Percentiles rank a stretch among this genome's conserved stretches.
Conservation (phyloP, 2,113 vertebrate genomes). For the Mixornis gularis region DNA sequence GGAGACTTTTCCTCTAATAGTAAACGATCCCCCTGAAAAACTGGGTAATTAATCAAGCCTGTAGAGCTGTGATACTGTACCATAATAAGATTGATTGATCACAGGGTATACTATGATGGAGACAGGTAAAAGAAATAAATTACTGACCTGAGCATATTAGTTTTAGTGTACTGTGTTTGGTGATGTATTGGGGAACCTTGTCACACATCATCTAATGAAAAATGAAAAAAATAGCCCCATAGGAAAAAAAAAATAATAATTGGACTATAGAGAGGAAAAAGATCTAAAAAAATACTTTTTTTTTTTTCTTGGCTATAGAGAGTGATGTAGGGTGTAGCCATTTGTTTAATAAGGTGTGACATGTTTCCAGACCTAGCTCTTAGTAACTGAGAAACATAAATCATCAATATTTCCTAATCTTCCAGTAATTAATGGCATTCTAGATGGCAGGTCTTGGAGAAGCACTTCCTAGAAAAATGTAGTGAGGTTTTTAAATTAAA, state of each 20-base stretch:
- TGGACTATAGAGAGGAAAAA: background rate
- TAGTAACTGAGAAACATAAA: background rate
- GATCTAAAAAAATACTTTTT: background rate
- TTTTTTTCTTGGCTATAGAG: background rate
- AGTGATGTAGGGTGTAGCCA: background rate
- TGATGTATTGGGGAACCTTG: background rate
- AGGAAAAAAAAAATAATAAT: background rate
- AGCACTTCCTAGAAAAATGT: background rate
- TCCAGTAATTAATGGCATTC: background rate
- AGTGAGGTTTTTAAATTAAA: background rate
- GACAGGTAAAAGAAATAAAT: background rate
- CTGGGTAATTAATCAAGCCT: conserved; percentile 5
- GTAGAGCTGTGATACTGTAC: background rate
- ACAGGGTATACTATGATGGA: background rate
- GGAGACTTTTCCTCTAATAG: background rate
- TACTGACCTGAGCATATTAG: background rate
- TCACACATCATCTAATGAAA: background rate
- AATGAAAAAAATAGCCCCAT: background rate
- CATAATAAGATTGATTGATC: background rate
- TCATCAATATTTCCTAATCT: background rate
- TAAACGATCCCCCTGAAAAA: background rate
- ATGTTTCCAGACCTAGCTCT: background rate
- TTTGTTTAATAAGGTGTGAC: background rate
- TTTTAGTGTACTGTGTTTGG: background rate
- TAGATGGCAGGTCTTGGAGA: background rate